phyloP scores from a whole-genome alignment of 2,888 invertebrate species.

The Allophyes oxyacanthae region DNA sequence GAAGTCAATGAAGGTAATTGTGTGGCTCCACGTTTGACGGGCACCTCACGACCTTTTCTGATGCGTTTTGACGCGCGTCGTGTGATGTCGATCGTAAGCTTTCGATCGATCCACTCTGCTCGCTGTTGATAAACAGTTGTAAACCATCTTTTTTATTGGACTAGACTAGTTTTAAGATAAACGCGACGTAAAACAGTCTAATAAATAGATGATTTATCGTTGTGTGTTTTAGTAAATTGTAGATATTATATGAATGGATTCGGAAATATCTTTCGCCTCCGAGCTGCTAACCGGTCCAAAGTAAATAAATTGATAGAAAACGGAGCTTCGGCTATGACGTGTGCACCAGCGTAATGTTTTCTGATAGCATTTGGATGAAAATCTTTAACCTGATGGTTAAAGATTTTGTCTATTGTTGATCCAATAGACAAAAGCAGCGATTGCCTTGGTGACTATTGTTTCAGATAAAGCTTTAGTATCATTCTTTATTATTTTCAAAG shows the following conservation, averaged over 20 bases:
- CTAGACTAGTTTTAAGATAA: background rate
- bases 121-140: background rate
- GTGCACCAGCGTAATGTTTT: constrained; percentile 2
- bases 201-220: constrained; percentile 15
- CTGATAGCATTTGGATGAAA: no score
- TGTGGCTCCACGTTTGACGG: constrained; percentile 23
- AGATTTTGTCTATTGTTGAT: no score
- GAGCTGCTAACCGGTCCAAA: constrained; percentile 3
- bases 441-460: no score
- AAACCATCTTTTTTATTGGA: background rate
- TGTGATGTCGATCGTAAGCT: background rate
- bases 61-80: background rate
- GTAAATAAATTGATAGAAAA: constrained; percentile 20
- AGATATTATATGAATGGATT: constrained; percentile 13
- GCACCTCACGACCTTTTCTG: constrained; percentile 45
- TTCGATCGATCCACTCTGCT: background rate
- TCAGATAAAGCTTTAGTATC: no score
- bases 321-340: constrained; percentile 14
- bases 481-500: no score
- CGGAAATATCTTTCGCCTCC: constrained; percentile 8
- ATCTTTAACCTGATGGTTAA: no score
- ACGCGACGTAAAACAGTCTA: constrained; percentile 2
- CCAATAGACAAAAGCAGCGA: no score
- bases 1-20: constrained; percentile 45
- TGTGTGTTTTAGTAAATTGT: constrained; percentile 14